These are phyloP conservation scores for Chionomys nivalis DNA, from an alignment of 2,113 vertebrate species.

Conservation along the genomic window DNA sequence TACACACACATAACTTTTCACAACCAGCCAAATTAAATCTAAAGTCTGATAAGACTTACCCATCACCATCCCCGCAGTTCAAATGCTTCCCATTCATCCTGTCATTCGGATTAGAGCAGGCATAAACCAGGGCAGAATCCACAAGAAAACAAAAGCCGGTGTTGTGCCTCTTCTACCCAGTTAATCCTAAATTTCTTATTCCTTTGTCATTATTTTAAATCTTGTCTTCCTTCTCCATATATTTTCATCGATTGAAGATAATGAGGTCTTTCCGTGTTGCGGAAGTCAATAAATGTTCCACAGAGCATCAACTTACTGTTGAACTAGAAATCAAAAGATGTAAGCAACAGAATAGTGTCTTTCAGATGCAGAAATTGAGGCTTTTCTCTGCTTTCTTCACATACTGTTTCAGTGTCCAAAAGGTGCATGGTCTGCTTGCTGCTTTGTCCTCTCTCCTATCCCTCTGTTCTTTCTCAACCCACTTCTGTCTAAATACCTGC, in stretches of 20 bases:
- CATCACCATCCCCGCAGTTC: neutral
- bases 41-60: neutral
- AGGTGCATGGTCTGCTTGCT: fast-evolving
- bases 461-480: neutral
- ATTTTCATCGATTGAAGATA: neutral
- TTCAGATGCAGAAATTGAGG: neutral
- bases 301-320: neutral
- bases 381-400: neutral
- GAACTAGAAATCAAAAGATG: conserved; percentile 1
- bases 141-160: neutral
- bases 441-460: neutral
- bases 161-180: neutral
- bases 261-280: neutral
- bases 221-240: neutral
- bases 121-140: neutral
- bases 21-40: neutral
- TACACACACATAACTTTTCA: neutral
- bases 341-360: neutral
- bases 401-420: neutral
- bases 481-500: neutral
- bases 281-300: neutral
- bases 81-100: neutral
- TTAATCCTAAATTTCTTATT: neutral
- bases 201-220: neutral
- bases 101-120: neutral